Conservation (phyloP, 2,888 invertebrate species). For the Linyphia triangularis region DNA sequence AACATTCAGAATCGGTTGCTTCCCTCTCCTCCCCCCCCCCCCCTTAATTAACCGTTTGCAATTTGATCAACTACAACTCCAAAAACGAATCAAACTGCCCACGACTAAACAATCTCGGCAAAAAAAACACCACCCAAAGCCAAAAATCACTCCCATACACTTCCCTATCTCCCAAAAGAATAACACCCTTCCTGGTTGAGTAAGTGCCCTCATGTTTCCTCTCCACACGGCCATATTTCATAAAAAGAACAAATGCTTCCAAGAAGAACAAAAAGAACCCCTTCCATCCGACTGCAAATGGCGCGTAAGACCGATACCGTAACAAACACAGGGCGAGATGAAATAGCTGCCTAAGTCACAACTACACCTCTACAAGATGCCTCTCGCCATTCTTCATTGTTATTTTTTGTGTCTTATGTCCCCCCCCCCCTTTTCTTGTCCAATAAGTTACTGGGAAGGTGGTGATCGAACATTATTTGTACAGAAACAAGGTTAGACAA, state of each 20-base stretch:
- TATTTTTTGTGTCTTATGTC: not conserved
- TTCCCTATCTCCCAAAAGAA: too few species aligned
- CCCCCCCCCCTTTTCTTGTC: not conserved
- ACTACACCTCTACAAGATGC: slow-evolving; percentile 6
- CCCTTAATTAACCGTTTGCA: too few species aligned
- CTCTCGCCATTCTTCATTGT: not conserved
- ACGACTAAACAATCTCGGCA: too few species aligned
- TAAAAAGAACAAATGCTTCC: not conserved
- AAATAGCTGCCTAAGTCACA: slow-evolving; percentile 48
- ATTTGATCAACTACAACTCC: too few species aligned
- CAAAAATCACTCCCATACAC: too few species aligned
- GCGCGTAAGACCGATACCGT: slow-evolving; percentile 7
- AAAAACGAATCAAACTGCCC: too few species aligned
- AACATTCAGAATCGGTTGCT: too few species aligned
- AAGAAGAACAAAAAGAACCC: not conserved
- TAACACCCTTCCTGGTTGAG: not conserved
- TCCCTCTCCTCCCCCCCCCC: too few species aligned
- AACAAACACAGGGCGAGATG: slow-evolving; percentile 38
- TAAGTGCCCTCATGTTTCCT: not conserved
- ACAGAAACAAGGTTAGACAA: too few species aligned
- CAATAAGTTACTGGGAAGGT: slow-evolving; percentile 2
- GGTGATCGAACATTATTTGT: not conserved
- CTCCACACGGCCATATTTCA: not conserved
- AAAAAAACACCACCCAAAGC: too few species aligned
- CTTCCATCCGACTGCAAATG: slow-evolving; percentile 26